Evolutionary conservation across 2,797 vertebrate genomes (phyloP).

Genomic region (Diglossa cyanea): DNA sequence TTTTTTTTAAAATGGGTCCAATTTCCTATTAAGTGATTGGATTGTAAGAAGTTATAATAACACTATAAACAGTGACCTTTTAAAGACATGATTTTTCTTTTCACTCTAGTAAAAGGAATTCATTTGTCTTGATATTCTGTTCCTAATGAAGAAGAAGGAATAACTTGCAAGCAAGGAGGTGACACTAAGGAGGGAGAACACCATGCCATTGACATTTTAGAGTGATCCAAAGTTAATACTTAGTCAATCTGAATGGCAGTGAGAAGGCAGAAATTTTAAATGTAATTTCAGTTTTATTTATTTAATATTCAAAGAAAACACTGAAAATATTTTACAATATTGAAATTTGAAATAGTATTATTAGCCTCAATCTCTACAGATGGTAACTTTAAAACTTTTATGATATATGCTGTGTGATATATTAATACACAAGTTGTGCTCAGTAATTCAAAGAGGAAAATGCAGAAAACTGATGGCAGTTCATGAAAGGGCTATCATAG

Average conservation of each 20-base stretch:
- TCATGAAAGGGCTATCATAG: rapidly evolving
- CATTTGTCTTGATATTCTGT: neutral
- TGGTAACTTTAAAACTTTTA: neutral
- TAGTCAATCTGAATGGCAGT: neutral
- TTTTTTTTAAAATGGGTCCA: neutral
- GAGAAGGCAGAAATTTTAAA: neutral
- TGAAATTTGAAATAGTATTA: neutral
- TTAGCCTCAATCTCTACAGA: neutral
- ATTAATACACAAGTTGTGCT: neutral
- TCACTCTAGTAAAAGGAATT: neutral
- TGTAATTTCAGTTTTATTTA: neutral
- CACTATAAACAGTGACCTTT: neutral
- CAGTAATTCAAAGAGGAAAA: neutral
- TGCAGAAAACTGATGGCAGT: neutral
- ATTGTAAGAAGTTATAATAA: neutral
- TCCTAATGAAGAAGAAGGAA: neutral
- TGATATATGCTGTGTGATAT: neutral
- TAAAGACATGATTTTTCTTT: neutral
- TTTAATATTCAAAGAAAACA: neutral
- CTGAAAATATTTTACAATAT: neutral
- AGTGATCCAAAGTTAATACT: neutral
- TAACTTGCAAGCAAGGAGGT: neutral
- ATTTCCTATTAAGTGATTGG: neutral
- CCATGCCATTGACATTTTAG: neutral
- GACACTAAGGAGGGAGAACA: neutral